A percentile compares a stretch with the other conserved stretches of the same genome.
Conservation (phyloP, 2,113 vertebrate genomes). For the Crotalus tigris region DNA sequence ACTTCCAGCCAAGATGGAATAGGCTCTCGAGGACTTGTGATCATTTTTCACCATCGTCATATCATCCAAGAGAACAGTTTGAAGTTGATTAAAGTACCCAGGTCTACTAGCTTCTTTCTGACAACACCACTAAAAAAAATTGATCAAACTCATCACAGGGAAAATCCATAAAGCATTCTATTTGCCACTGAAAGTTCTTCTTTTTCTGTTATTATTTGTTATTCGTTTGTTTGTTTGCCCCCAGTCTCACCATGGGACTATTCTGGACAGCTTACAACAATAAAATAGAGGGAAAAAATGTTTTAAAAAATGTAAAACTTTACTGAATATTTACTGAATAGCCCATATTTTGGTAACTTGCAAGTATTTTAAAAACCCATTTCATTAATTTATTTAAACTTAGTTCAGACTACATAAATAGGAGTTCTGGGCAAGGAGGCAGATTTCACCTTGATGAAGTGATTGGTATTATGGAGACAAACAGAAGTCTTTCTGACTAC, state of each 20-base stretch:
- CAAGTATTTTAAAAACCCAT: background rate
- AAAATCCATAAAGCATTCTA: background rate
- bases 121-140: background rate
- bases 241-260: background rate
- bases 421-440: background rate
- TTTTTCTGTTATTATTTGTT: background rate
- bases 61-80: background rate
- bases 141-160: background rate
- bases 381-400: background rate
- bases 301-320: background rate
- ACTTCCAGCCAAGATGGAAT: background rate
- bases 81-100: background rate
- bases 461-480: background rate
- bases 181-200: background rate
- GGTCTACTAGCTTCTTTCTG: background rate
- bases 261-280: background rate
- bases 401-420: background rate
- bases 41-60: background rate
- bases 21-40: background rate
- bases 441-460: background rate
- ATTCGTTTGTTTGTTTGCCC: background rate
- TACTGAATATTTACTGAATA: background rate
- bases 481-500: background rate
- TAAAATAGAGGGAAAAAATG: background rate
- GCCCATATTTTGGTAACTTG: background rate